These are phyloP conservation scores for Apotomis betuletana DNA, from an alignment of 2,888 invertebrate genomes.

Conservation along the genomic window DNA sequence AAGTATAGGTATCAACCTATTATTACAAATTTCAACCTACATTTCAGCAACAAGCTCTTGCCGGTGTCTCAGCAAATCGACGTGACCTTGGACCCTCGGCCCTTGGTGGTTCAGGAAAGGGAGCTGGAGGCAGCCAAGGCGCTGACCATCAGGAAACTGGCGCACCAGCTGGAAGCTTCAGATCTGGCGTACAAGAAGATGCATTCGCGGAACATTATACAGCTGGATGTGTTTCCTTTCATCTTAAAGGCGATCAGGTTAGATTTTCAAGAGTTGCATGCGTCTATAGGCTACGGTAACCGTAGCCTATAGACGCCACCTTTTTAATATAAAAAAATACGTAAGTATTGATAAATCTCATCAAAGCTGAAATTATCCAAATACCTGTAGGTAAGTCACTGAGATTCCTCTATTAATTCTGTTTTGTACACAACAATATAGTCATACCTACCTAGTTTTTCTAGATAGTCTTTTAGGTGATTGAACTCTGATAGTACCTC, in stretches of 20 bases:
- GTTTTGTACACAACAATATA: too few species aligned
- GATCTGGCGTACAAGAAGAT: conserved; percentile 85
- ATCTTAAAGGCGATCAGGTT: conserved; percentile 83
- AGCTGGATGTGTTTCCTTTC: conserved; percentile 86
- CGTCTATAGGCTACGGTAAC: too few species aligned
- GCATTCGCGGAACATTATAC: conserved; percentile 86
- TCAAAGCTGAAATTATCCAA: too few species aligned
- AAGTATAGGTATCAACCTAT: too few species aligned
- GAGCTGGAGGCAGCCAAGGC: conserved; percentile 85
- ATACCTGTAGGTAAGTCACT: too few species aligned
- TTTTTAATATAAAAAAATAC: too few species aligned
- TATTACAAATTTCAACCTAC: neutral
- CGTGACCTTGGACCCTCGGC: conserved; percentile 87
- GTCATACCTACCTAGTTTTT: too few species aligned
- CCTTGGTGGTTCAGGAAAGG: conserved; percentile 84
- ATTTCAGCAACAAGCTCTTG: conserved; percentile 81
- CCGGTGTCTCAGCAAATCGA: conserved; percentile 85
- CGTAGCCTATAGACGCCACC: too few species aligned
- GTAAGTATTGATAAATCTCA: too few species aligned
- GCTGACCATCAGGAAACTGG: conserved; percentile 85
- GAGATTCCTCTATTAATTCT: too few species aligned
- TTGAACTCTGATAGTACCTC: neutral
- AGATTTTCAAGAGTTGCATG: neutral
- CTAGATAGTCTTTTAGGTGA: neutral
- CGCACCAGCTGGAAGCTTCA: conserved; percentile 88